A percentile compares a stretch with the other conserved stretches of the same genome.
These are phyloP conservation scores for Nephrocerus scutellatus DNA, from an alignment of 2,888 invertebrate species.

Conservation along the genomic window DNA sequence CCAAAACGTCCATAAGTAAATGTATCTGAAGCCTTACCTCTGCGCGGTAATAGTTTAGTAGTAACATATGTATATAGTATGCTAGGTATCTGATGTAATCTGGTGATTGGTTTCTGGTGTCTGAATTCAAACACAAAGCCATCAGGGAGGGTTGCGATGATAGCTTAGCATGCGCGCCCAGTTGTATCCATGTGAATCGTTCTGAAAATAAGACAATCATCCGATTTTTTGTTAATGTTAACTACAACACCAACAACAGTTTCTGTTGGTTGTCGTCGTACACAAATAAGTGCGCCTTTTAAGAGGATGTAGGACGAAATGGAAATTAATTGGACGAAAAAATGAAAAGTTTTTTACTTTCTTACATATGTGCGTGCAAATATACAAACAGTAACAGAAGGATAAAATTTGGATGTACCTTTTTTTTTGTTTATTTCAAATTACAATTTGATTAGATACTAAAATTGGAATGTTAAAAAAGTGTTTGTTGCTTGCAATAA, in stretches of 20 bases:
- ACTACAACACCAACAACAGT: too few species aligned
- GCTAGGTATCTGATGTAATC: too few species aligned
- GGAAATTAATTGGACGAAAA: conserved; percentile 6
- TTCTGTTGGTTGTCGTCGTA: not conserved
- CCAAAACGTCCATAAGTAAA: too few species aligned
- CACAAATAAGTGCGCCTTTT: not conserved
- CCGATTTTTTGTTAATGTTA: conserved; percentile 1
- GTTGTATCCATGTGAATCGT: conserved; percentile 44
- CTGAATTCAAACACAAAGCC: too few species aligned
- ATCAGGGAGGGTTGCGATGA: too few species aligned
- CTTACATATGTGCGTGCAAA: conserved; percentile 3
- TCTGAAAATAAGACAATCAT: conserved; percentile 34
- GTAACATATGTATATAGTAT: too few species aligned
- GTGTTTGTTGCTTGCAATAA: too few species aligned
- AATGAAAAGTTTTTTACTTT: conserved; percentile 1
- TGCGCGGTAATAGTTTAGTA: too few species aligned
- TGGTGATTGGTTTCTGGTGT: too few species aligned
- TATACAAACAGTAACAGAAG: conserved; percentile 5
- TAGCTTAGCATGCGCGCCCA: conserved; percentile 38
- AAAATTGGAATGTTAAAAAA: too few species aligned
- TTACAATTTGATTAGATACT: conserved; percentile 3
- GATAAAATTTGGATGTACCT: not conserved
- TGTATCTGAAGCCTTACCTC: too few species aligned
- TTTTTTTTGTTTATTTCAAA: not conserved
- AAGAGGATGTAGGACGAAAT: conserved; percentile 6